Percentiles rank a stretch among this genome's conserved stretches.
phyloP scores from a whole-genome alignment of 2,113 vertebrate genomes.

The Prolemur simus region DNA sequence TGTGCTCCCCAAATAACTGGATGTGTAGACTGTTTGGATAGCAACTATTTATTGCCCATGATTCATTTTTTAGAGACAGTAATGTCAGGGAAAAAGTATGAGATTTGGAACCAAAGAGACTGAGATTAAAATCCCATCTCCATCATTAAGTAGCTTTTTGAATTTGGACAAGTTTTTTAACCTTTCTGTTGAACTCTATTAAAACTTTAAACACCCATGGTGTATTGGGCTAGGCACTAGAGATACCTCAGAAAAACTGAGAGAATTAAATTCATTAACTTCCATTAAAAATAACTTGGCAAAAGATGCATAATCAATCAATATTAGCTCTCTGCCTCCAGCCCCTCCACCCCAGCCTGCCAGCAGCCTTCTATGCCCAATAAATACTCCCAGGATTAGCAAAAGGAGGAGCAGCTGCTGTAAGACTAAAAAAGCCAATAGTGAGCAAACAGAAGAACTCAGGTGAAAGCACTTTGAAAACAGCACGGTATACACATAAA shows the following conservation, averaged over 20 bases:
- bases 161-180: not conserved
- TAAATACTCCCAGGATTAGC: not conserved
- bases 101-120: not conserved
- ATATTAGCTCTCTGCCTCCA: not conserved
- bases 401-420: not conserved
- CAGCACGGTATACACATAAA: not conserved
- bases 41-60: not conserved
- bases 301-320: not conserved
- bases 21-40: not conserved
- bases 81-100: not conserved
- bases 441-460: not conserved
- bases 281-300: not conserved
- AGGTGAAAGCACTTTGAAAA: not conserved
- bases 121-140: not conserved
- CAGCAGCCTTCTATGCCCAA: not conserved
- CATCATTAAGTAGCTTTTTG: not conserved
- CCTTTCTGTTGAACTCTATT: not conserved
- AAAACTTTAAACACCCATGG: not conserved
- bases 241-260: not conserved
- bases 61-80: not conserved
- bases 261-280: slow-evolving; percentile 2
- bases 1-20: not conserved
- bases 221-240: too few relatives aligned
- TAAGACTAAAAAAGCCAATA: not conserved
- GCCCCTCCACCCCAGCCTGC: not conserved